A percentile compares a stretch with the other conserved stretches of the same genome.
phyloP scores from a whole-genome alignment of 2,888 invertebrate species.

The Noctua comes region DNA sequence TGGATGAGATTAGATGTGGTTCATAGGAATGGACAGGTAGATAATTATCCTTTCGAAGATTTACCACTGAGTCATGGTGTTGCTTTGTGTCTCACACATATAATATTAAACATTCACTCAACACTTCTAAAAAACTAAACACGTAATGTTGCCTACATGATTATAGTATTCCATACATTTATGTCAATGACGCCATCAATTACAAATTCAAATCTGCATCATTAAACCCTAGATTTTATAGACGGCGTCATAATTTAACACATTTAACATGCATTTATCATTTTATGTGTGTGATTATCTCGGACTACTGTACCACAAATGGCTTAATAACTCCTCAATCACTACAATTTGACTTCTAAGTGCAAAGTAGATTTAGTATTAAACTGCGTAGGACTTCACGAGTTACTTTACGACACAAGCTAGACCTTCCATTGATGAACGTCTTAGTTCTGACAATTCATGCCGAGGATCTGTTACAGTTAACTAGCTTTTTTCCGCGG shows the following conservation, averaged over 20 bases:
- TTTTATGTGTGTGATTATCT: conserved; percentile 26
- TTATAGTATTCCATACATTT: neutral
- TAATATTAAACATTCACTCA: too few relatives aligned
- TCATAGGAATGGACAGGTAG: neutral
- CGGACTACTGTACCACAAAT: conserved; percentile 3
- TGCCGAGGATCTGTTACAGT: too few relatives aligned
- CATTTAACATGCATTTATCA: conserved; percentile 27
- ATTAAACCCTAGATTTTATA: conserved; percentile 11
- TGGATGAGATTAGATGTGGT: neutral
- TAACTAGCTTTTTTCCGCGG: too few relatives aligned
- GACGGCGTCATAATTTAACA: neutral
- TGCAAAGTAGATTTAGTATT: conserved; percentile 2
- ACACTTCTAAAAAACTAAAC: neutral
- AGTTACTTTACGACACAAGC: neutral
- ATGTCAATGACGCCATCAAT: conserved; percentile 5
- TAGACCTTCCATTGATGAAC: neutral
- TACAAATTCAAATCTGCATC: conserved; percentile 19
- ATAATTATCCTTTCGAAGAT: neutral
- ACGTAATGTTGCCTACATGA: neutral
- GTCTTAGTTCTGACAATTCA: neutral
- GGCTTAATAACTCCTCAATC: conserved; percentile 15
- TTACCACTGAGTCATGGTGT: too few relatives aligned
- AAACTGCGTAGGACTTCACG: neutral
- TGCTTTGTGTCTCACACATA: neutral
- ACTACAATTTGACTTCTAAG: conserved; percentile 11